A percentile compares a stretch with the other conserved stretches of the same genome.
phyloP scores from a whole-genome alignment of 1,140 invertebrate genomes.

The Cotesia vestalis region DNA sequence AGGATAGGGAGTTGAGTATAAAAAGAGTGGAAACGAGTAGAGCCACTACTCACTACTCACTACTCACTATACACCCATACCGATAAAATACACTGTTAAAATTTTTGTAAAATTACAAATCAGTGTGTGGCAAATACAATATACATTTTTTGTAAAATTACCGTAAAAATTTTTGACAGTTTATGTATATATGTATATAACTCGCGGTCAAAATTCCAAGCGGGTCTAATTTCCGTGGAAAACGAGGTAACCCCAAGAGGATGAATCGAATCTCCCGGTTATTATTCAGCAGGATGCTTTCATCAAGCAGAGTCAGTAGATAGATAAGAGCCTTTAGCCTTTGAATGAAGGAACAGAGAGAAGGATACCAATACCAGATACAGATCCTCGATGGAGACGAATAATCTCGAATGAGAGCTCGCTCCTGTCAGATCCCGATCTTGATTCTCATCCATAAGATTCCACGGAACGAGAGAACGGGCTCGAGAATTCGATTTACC shows the following conservation, averaged over 20 bases:
- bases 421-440: neutral
- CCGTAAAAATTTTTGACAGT: neutral
- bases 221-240: no score
- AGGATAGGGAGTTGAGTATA: neutral
- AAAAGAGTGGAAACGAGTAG: neutral
- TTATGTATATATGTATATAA: neutral
- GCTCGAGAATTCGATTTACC: conserved; percentile 38
- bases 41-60: no score
- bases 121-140: neutral
- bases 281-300: no score
- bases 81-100: neutral
- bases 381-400: neutral
- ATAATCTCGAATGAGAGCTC: conserved; percentile 1
- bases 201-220: no score
- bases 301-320: no score
- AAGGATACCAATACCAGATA: conserved; percentile 29
- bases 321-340: neutral
- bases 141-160: neutral
- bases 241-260: no score
- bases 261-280: no score
- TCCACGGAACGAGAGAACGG: neutral
- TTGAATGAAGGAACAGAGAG: conserved; percentile 8
- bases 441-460: neutral
- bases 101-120: neutral
- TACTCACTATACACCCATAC: neutral